Evolutionary conservation across 2,888 invertebrate species (phyloP).

Genomic region (Horisme vitalbata): DNA sequence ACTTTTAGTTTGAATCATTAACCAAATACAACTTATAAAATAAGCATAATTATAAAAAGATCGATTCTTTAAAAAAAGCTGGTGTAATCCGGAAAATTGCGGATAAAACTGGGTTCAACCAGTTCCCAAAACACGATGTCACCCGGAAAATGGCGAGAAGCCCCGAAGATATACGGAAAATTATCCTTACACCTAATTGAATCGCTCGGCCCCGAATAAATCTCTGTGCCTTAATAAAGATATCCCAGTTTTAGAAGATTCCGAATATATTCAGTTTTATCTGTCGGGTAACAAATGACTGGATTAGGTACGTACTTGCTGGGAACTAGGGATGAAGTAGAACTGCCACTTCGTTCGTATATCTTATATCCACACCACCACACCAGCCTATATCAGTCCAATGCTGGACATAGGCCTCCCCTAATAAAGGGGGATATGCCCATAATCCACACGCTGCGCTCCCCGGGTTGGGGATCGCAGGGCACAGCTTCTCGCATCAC

Average conservation of each 20-base stretch:
- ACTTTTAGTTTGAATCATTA: too few relatives aligned
- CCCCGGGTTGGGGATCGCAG: too few relatives aligned
- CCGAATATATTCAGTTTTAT: constrained; percentile 60
- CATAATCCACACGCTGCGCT: too few relatives aligned
- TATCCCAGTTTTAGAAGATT: constrained; percentile 52
- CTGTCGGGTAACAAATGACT: constrained; percentile 38
- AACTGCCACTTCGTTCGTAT: constrained; percentile 1
- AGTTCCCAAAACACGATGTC: too few relatives aligned
- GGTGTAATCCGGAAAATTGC: too few relatives aligned
- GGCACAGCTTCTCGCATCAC: too few relatives aligned
- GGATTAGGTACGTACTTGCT: constrained; percentile 30
- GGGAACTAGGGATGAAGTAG: constrained; percentile 3
- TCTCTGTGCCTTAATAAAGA: constrained; percentile 51
- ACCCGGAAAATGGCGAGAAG: constrained; percentile 24
- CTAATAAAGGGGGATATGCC: too few relatives aligned
- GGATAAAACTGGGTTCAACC: constrained; percentile 1
- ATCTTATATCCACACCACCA: neutral
- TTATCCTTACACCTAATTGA: constrained; percentile 48
- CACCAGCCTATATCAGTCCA: too few relatives aligned
- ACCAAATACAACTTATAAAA: too few relatives aligned
- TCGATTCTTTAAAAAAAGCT: too few relatives aligned
- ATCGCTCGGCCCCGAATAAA: constrained; percentile 46
- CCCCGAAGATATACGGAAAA: constrained; percentile 37
- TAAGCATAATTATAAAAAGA: too few relatives aligned
- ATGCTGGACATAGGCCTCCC: too few relatives aligned